Evolutionary conservation across 35 echinoderm and acorn worm genomes (phyloP), one percentile per base, ranked within the genome.

Genomic region (Patiria miniata): DNA sequence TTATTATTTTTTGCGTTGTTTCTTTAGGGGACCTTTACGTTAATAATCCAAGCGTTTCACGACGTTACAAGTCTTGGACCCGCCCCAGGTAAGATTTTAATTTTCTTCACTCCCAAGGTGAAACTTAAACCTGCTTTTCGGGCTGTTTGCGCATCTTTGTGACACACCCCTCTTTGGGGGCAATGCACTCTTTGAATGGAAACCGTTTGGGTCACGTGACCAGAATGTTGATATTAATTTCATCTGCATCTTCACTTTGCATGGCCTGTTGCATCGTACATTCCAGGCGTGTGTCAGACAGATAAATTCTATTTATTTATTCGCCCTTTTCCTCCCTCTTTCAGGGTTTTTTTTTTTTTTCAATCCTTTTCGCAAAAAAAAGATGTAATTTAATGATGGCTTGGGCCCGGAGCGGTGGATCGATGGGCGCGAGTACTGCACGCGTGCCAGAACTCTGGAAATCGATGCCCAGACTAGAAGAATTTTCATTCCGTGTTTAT

Each of bases 31-130:
- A 33, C 80, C 2, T 82, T 82, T 32, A 52, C 80, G 80, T 51
- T 82, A 82, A 82, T 82, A 21, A 53, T 82, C 9, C 40, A 56
- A 52, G 80, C 80, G 51, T 82, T 52, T 51, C 80, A 82, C 32
- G 80, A 82, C 51, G 80, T 82, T 12, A 44, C 40, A 54, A 44
- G 51, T 52, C n/a, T 53, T 51, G 80, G 80, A 53, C 80, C 80
- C 12, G 12, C 18, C 30, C 39, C 40, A 82, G 80, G 80, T 82
- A 82, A 82, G 80, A 47, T 52, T 56, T n/a, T n/a, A 22, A 80
- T 80, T 42, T 42, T 51, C 10, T 80, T 19, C 19, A 18, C 37
- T 23, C 80, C 47, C 36, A 37, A n/a, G 57, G 8, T 73, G 34
- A 26, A 73, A 73, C 34, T 23, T 32, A n/a, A n/a, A 26, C 28